A percentile compares a stretch with the other conserved stretches of the same genome.
phyloP scores from a whole-genome alignment of 2,888 invertebrate genomes.

The Trichogramma dendrolimi region DNA sequence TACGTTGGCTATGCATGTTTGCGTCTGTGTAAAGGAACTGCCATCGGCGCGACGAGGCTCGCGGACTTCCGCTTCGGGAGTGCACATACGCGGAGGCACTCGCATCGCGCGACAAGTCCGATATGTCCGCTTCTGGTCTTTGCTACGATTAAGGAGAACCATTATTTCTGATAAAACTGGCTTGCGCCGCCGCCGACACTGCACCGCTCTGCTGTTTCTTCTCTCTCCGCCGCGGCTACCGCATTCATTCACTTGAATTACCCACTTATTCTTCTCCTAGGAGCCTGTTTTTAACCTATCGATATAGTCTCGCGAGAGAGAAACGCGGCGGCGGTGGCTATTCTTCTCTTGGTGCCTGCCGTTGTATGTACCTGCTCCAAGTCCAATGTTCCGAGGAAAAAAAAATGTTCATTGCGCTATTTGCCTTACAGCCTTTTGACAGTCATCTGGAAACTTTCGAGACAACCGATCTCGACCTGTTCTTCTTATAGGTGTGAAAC shows the following conservation, averaged over 20 bases:
- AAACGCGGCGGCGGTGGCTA: constrained; percentile 1
- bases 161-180: constrained; percentile 35
- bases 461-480: no score
- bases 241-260: constrained; percentile 16
- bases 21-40: no score
- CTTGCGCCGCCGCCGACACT: constrained; percentile 17
- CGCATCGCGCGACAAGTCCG: constrained; percentile 23
- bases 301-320: not conserved
- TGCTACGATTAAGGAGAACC: constrained; percentile 33
- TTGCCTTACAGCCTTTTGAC: no score
- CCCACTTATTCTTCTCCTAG: constrained; percentile 18
- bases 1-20: no score
- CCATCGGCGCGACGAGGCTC: not conserved
- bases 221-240: not conserved
- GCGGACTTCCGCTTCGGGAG: constrained; percentile 30
- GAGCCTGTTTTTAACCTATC: constrained; percentile 11
- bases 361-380: not conserved
- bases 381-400: constrained; percentile 20
- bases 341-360: constrained; percentile 8
- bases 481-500: no score
- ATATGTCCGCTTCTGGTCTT: constrained; percentile 31
- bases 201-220: constrained; percentile 17
- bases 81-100: not conserved
- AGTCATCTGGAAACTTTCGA: no score
- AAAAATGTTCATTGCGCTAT: no score